Evolutionary conservation across 2,888 invertebrate species (phyloP), one percentile per base, ranked within the genome.

Genomic region (Drosophila algonquin): DNA sequence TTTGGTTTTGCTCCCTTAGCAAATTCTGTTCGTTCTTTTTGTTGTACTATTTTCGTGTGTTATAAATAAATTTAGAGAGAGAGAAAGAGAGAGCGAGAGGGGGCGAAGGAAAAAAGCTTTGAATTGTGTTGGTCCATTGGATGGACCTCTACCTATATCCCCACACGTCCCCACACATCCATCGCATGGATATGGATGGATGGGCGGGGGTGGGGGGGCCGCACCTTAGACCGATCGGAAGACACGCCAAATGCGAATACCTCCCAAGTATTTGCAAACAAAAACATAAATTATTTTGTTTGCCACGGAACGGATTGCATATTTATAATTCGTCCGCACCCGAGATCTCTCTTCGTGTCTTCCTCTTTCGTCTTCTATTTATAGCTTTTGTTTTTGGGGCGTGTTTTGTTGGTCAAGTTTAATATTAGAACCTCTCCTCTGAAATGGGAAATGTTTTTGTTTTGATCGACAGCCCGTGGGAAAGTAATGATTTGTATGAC

Each of bases 241-340:
- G 81, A 83, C 81, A 81, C 75, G 79, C 79, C 76, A 71, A 71
- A 65, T 67, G 67, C 65, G 77, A 76, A 89, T 71, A 60, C 73
- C 77, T 55, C 77, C 72, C 59, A 89, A 87, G 82, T 85, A 85
- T 83, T 89, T 89, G 83, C 83, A 89, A 83, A 89, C 89, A 89
- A 87, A 83, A 81, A 83, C 80, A 83, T 89, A 87, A 87, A 87
- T 89, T 72, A 85, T 85, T 73, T 75, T 67, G 59, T 64, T 61
- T 79, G 54, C 65, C 40, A 7, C 40, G 56, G 56, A 68, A 80
- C 77, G 40, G 65, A 35, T 71, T 63, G 60, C 59, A 57, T 86
- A 83, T 88, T 83, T 81, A 84, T 81, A 87, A 81, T 63, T 65
- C 67, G 65, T 40, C 16, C 21, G 70, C 48, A 55, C 21, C 52